These are phyloP conservation scores for Trichoplusia ni DNA, from an alignment of 1,140 invertebrate species.

Conservation along the genomic window DNA sequence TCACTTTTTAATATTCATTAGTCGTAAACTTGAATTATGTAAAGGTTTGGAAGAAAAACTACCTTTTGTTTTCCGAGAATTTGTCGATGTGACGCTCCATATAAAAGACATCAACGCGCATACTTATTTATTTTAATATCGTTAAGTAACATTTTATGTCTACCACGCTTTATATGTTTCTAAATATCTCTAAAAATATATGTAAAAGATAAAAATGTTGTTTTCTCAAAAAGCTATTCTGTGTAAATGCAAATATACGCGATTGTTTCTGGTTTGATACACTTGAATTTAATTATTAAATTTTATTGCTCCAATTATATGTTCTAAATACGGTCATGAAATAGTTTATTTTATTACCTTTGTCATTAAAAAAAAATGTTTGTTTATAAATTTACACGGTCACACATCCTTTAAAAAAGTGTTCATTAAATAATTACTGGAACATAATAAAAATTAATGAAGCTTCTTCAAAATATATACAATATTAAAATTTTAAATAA, in stretches of 20 bases:
- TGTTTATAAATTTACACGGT: too few species aligned
- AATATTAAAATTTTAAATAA: not conserved
- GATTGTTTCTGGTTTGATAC: not conserved
- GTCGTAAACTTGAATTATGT: not conserved
- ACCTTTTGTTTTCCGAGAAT: constrained; percentile 32
- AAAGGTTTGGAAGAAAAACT: not conserved
- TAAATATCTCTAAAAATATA: not conserved
- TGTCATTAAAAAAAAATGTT: too few species aligned
- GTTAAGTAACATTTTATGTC: not conserved
- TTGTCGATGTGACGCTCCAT: constrained; percentile 43
- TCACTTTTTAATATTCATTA: too few species aligned
- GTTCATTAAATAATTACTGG: too few species aligned
- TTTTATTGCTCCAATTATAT: constrained; percentile 1
- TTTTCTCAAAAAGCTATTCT: constrained; percentile 18
- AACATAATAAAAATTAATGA: too few species aligned
- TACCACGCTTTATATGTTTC: not conserved
- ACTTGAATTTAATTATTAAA: not conserved
- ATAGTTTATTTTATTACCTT: too few species aligned
- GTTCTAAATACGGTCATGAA: too few species aligned
- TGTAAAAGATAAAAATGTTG: not conserved
- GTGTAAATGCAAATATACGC: not conserved
- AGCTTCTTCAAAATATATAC: not conserved
- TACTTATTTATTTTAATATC: not conserved
- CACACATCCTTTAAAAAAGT: too few species aligned
- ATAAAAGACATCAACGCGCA: constrained; percentile 62